A percentile compares a stretch with the other conserved stretches of the same genome.
Conservation (phyloP, 2,888 invertebrate species). For the Andrena bicolor region DNA sequence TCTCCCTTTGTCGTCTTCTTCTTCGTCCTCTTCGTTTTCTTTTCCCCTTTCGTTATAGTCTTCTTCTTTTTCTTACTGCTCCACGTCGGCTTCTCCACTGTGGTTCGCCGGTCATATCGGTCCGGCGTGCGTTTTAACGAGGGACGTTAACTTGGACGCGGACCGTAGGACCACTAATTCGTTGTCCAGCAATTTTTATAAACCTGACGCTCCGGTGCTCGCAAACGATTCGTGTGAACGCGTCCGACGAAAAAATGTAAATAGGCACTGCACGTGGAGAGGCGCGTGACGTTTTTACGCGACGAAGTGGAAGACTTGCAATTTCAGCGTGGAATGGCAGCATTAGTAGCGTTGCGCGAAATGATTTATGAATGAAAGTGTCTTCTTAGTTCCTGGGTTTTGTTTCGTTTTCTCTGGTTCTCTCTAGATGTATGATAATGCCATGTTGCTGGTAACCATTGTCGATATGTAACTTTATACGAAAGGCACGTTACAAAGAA, state of each 20-base stretch:
- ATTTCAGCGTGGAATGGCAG: not conserved
- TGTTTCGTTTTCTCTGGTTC: not conserved
- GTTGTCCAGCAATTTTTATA: conserved; percentile 62
- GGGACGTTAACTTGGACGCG: conserved; percentile 64
- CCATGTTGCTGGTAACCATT: not conserved
- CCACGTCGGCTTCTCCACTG: conserved; percentile 47
- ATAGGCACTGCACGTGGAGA: not conserved
- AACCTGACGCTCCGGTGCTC: conserved; percentile 50
- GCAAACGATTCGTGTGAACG: not conserved
- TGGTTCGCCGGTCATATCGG: conserved; percentile 43
- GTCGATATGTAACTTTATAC: not conserved
- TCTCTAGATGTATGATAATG: not conserved
- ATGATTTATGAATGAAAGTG: not conserved
- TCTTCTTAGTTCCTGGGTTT: not conserved
- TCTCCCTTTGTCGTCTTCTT: conserved; percentile 12
- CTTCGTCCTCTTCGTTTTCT: conserved; percentile 37
- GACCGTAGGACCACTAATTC: conserved; percentile 67
- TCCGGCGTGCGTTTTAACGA: conserved; percentile 37
- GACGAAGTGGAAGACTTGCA: not conserved
- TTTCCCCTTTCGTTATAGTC: conserved; percentile 9
- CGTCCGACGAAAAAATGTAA: not conserved
- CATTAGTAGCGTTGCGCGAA: not conserved
- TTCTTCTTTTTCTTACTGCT: not conserved
- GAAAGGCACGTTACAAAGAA: too few relatives aligned
- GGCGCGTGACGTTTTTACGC: not conserved